Evolutionary conservation across 1,140 invertebrate genomes (phyloP).

Genomic region (Lepeophtheirus salmonis): DNA sequence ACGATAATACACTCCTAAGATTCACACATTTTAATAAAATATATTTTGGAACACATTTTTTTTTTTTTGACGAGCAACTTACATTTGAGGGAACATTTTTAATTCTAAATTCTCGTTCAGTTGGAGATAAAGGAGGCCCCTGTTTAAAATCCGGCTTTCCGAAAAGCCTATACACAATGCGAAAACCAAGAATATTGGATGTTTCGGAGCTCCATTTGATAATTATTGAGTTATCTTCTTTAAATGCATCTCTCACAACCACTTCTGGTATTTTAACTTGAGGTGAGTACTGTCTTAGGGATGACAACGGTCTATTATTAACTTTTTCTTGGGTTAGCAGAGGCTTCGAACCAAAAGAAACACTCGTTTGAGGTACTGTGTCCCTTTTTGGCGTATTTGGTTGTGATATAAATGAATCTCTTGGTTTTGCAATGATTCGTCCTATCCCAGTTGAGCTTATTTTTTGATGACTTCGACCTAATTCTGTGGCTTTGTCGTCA

Average conservation of each 20-base stretch:
- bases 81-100: conserved; percentile 73
- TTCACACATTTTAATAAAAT: conserved; percentile 10
- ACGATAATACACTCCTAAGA: conserved; percentile 71
- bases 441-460: not conserved
- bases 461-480: conserved; percentile 8
- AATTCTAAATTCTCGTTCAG: conserved; percentile 70
- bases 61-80: conserved; percentile 22
- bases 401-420: not conserved
- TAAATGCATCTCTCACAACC: conserved; percentile 57
- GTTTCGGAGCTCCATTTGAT: conserved; percentile 76
- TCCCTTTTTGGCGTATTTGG: not conserved
- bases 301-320: not conserved
- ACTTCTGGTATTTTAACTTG: conserved; percentile 42
- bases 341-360: not conserved
- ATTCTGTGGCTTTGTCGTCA: not conserved
- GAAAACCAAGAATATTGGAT: conserved; percentile 60
- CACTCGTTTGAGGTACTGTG: not conserved
- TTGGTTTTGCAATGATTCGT: not conserved
- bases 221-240: conserved; percentile 66
- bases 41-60: not conserved
- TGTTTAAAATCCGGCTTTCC: conserved; percentile 73
- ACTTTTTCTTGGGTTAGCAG: not conserved
- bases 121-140: conserved; percentile 62
- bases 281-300: conserved; percentile 4
- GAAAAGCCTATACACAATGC: conserved; percentile 70